Evolutionary conservation across 2,113 vertebrate genomes (phyloP).

Genomic region (Sinocyclocheilus anophthalmus): DNA sequence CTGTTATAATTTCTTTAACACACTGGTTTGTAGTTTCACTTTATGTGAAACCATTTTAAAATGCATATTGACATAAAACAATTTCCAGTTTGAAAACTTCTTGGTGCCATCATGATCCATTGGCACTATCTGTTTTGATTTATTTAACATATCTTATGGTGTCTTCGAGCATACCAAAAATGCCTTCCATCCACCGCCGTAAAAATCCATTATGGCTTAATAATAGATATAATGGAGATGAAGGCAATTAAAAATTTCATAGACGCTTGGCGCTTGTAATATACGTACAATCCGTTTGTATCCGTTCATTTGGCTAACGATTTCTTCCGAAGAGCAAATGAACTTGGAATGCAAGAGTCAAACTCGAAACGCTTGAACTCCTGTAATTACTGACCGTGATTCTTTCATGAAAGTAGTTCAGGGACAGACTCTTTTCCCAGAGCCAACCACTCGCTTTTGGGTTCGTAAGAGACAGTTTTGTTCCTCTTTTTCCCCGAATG

Average conservation of each 20-base stretch:
- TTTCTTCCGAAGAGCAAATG: not conserved
- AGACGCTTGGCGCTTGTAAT: not conserved
- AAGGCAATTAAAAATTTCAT: conserved; percentile 33
- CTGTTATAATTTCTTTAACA: not conserved
- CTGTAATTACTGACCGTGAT: conserved; percentile 13
- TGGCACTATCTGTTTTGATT: conserved; percentile 16
- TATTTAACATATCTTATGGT: not conserved
- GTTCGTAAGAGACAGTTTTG: conserved; percentile 20
- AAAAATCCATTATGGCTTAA: conserved; percentile 29
- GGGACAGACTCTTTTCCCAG: conserved; percentile 11
- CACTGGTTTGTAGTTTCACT: not conserved
- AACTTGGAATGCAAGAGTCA: not conserved
- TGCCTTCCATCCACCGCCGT: not conserved
- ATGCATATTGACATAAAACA: no score
- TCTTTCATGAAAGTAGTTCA: conserved; percentile 3
- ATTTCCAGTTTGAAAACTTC: not conserved
- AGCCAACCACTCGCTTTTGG: conserved; percentile 7
- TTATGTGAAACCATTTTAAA: not conserved
- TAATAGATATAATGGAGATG: conserved; percentile 36
- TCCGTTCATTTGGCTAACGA: conserved; percentile 25
- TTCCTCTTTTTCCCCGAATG: conserved; percentile 1
- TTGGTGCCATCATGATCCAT: not conserved
- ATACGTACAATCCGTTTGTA: not conserved
- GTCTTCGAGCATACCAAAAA: conserved; percentile 26
- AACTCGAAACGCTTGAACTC: conserved; percentile 5